Evolutionary conservation across 2,888 invertebrate genomes (phyloP).

Genomic region (Ennomos fuscantarius): DNA sequence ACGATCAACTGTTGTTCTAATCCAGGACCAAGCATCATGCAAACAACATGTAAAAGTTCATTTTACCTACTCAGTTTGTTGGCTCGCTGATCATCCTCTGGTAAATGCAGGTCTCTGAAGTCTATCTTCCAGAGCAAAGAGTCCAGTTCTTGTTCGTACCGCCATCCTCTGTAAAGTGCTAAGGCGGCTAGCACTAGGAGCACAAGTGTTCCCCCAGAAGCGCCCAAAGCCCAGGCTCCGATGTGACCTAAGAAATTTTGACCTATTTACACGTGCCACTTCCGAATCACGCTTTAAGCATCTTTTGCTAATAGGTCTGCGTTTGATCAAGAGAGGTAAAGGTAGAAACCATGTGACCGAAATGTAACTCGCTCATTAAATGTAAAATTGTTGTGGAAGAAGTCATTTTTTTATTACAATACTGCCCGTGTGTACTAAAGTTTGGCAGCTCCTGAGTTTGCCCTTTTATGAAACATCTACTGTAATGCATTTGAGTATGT

Average conservation of each 20-base stretch:
- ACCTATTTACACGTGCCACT: neutral
- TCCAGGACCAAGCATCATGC: constrained; percentile 51
- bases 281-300: neutral
- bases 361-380: no score
- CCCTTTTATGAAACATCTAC: no score
- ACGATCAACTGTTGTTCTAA: no score
- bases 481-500: no score
- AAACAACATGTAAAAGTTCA: constrained; percentile 74
- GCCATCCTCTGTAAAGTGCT: constrained; percentile 95
- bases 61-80: constrained; percentile 85
- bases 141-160: constrained; percentile 96
- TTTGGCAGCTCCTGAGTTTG: no score
- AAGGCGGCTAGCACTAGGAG: constrained; percentile 89
- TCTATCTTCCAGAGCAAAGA: constrained; percentile 97
- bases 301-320: neutral
- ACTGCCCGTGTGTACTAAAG: no score
- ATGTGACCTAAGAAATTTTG: constrained; percentile 87
- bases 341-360: no score
- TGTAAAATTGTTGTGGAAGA: no score
- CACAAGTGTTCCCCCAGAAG: constrained; percentile 90
- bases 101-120: constrained; percentile 93
- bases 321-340: no score
- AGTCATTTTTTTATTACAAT: no score
- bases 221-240: constrained; percentile 92
- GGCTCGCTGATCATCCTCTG: constrained; percentile 76